Percentiles rank a stretch among this genome's conserved stretches.
Evolutionary conservation across 2,888 invertebrate genomes (phyloP).

Genomic region (Euphydryas editha): DNA sequence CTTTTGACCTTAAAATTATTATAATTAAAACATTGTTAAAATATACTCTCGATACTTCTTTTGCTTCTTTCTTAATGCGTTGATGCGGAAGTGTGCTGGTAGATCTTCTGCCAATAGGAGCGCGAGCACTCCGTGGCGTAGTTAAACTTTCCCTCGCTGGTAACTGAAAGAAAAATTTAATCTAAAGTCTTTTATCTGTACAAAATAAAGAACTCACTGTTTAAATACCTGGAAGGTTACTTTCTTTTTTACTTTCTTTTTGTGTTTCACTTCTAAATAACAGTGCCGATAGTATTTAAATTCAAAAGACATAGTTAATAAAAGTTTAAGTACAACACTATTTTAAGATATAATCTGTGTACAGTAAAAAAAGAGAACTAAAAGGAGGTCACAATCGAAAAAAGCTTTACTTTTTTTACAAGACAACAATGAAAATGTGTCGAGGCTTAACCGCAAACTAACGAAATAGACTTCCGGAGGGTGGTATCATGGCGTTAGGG

Average conservation of each 20-base stretch:
- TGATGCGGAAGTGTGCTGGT: conserved; percentile 76
- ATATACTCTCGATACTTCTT: conserved; percentile 60
- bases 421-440: conserved; percentile 59
- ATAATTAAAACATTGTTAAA: no score
- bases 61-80: conserved; percentile 76
- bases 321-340: conserved; percentile 36
- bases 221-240: conserved; percentile 70
- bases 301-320: conserved; percentile 65
- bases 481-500: conserved; percentile 51
- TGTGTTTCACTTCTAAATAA: conserved; percentile 71
- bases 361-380: conserved; percentile 45
- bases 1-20: no score
- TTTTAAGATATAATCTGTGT: conserved; percentile 29
- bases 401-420: conserved; percentile 54
- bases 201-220: conserved; percentile 8
- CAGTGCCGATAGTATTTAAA: conserved; percentile 62
- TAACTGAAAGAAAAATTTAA: conserved; percentile 57
- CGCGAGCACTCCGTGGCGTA: conserved; percentile 78
- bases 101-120: conserved; percentile 69
- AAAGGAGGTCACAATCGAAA: conserved; percentile 52
- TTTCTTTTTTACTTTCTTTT: conserved; percentile 63
- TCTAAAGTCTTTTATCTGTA: background rate
- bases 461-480: conserved; percentile 49
- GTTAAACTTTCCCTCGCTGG: conserved; percentile 73
- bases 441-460: conserved; percentile 58